Evolutionary conservation across 1,140 invertebrate species (phyloP).

Genomic region (Limonius californicus): DNA sequence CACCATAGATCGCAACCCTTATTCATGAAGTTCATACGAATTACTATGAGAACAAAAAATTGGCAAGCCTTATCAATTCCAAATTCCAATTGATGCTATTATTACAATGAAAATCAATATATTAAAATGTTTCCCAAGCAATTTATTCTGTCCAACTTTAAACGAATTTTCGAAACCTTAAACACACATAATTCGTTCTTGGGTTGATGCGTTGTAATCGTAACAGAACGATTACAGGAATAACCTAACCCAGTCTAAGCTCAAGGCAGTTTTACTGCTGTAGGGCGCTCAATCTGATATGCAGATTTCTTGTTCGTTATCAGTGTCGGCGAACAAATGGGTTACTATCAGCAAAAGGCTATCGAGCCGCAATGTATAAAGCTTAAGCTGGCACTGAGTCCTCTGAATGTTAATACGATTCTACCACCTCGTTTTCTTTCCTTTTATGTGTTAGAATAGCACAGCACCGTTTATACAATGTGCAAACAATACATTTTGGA

Average conservation of each 20-base stretch:
- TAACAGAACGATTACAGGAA: neutral
- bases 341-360: constrained; percentile 25
- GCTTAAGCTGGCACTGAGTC: constrained; percentile 27
- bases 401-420: constrained; percentile 24
- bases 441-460: neutral
- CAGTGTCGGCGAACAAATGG: constrained; percentile 28
- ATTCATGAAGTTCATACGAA: no score
- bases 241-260: neutral
- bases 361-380: constrained; percentile 29
- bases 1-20: no score
- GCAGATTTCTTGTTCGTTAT: constrained; percentile 28
- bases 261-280: constrained; percentile 9
- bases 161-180: no score
- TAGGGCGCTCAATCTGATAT: constrained; percentile 26
- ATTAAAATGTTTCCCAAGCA: no score
- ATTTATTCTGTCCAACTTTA: no score
- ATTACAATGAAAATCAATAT: no score
- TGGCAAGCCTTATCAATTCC: no score
- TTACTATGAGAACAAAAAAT: no score
- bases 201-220: no score
- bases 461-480: no score
- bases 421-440: constrained; percentile 1
- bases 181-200: neutral
- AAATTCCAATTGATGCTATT: no score
- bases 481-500: no score